Evolutionary conservation across 2,113 vertebrate genomes (phyloP).

Genomic region (Carassius auratus): DNA sequence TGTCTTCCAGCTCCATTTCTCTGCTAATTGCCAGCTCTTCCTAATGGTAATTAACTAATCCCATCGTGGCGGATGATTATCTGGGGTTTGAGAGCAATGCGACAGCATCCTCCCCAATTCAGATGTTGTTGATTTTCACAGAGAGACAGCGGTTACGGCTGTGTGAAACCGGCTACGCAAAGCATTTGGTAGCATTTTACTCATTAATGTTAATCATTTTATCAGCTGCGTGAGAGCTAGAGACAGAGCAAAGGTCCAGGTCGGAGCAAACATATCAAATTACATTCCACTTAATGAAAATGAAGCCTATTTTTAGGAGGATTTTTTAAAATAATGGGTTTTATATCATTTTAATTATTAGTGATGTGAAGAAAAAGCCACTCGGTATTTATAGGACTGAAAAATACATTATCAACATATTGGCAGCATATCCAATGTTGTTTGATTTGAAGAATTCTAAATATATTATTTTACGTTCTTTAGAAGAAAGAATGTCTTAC

Average conservation of each 20-base stretch:
- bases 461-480: background rate
- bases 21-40: conserved; percentile 74
- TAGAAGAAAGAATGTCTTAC: background rate
- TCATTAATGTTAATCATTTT: background rate
- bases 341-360: background rate
- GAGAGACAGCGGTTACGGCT: background rate
- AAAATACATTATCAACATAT: background rate
- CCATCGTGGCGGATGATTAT: conserved; percentile 71
- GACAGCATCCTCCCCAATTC: conserved; percentile 60
- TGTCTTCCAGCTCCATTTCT: conserved; percentile 74
- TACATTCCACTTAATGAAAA: background rate
- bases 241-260: background rate
- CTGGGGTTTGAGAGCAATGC: conserved; percentile 65
- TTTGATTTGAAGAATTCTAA: background rate
- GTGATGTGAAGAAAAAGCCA: background rate
- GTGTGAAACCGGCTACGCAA: background rate
- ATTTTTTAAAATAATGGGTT: background rate
- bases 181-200: background rate
- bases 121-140: conserved; percentile 54
- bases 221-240: background rate
- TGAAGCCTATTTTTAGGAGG: background rate
- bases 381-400: background rate
- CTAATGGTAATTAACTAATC: conserved; percentile 75
- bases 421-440: background rate
- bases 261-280: background rate